Evolutionary conservation across 1,140 invertebrate genomes (phyloP).

Genomic region (Caenorhabditis brenneri): DNA sequence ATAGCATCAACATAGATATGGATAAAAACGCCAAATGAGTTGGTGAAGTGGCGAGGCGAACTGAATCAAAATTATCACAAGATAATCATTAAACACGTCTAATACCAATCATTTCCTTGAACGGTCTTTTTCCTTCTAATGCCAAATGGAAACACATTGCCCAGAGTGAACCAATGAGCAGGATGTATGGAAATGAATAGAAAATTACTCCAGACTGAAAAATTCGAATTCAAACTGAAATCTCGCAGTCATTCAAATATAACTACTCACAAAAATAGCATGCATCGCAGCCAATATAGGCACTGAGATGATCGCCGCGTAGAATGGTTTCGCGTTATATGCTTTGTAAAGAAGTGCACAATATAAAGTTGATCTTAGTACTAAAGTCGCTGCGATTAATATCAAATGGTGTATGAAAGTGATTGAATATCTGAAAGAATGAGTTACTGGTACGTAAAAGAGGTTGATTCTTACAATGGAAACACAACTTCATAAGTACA

Average conservation of each 20-base stretch:
- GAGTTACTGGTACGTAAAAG: no score
- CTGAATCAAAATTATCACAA: not conserved
- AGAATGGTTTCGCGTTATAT: constrained; percentile 32
- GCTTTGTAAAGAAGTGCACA: not conserved
- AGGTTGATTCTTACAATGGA: constrained; percentile 53
- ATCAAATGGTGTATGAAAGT: constrained; percentile 40
- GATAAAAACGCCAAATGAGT: constrained; percentile 25
- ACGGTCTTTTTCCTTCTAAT: constrained; percentile 41
- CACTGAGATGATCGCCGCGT: constrained; percentile 7
- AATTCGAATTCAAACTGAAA: not conserved
- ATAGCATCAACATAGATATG: constrained; percentile 25
- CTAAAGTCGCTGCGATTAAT: not conserved
- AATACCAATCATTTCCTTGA: constrained; percentile 46
- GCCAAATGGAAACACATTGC: constrained; percentile 45
- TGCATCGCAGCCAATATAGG: constrained; percentile 29
- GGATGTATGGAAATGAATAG: constrained; percentile 36
- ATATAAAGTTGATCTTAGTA: constrained; percentile 21
- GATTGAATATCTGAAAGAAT: constrained; percentile 45
- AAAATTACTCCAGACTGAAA: constrained; percentile 48
- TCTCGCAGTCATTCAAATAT: not conserved
- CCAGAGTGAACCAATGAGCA: constrained; percentile 25
- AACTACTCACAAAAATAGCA: not conserved
- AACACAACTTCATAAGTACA: constrained; percentile 52
- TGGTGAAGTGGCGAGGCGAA: constrained; percentile 28
- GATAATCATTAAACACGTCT: no score